Base-by-base conservation (phyloP, 2,797 vertebrate genomes). In the Trichosurus vulpecula region DNA sequence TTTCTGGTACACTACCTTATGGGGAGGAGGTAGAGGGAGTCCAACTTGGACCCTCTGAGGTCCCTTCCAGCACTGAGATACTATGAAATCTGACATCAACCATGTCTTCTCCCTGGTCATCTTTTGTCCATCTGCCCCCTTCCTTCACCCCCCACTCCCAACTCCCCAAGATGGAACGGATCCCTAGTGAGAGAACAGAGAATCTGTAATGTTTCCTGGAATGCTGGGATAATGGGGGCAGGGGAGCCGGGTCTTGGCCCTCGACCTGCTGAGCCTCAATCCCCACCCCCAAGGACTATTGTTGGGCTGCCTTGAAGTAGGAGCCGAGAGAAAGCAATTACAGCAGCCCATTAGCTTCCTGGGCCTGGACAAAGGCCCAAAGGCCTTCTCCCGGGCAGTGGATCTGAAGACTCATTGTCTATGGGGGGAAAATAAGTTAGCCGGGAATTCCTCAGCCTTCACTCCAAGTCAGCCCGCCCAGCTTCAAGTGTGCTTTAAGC, bases 121-220 rank as follows among this genome's bases (percentile, higher is more conserved):
- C 97, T 95, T 98, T 97, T 94, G 93, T 55, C 92, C 96, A 95
- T 96, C 93, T 94, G 55, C 92, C 97, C 97, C 97, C 66, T 97
- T 97, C 96, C 94, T 97, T 97, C 97, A 1, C 96, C 97, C 96
- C 93, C 96, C 97, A 27, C 41, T 27, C 74, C 41, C 74, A 87
- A 27, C 41, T 87, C 74, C 41, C 74, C 22, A 4, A 25, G 98
- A 97, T 97, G 94, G 98, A 97, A 97, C 97, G 98, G 96, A 97
- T 95, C 98, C 98, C 97, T 98, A 97, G 96, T 97, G 96, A 98
- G 96, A 97, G 97, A 98, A 98, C 98, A 97, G 98, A 98, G 97
- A 96, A 97, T 96, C 98, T 97, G 97, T 98, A 98, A 98, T 96
- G 96, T 97, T 98, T 98, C 97, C 96, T 98, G 98, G 98, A 98